Conservation (phyloP, 2,888 invertebrate genomes). For the Agriotes lineatus region DNA sequence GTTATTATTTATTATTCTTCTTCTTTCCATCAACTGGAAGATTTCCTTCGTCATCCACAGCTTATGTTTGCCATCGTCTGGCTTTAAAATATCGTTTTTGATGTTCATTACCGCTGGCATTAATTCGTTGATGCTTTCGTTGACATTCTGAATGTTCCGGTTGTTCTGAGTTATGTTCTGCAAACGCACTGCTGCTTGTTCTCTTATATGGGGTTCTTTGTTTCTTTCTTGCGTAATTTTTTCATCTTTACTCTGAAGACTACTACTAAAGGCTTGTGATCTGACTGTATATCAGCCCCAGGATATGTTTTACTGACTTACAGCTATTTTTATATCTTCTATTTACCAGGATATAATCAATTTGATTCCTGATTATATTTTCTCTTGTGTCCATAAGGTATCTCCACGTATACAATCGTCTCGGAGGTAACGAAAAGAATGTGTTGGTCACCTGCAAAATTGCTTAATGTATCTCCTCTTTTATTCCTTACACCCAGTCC, state of each 20-base stretch:
- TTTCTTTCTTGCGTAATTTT: too few relatives aligned
- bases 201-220: not conserved
- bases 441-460: too few relatives aligned
- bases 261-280: constrained; percentile 46
- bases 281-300: constrained; percentile 46
- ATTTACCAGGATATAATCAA: constrained; percentile 47
- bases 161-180: not conserved
- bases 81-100: not conserved
- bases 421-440: too few relatives aligned
- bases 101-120: too few relatives aligned
- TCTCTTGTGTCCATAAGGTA: constrained; percentile 41
- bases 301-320: constrained; percentile 47
- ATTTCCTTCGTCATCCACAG: not conserved
- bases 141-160: not conserved
- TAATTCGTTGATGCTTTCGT: not conserved
- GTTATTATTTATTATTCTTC: too few relatives aligned
- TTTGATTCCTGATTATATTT: too few relatives aligned
- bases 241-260: not conserved
- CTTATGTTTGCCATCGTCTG: not conserved
- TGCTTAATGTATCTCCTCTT: too few relatives aligned
- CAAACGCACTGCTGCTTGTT: not conserved
- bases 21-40: not conserved
- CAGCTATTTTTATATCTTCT: constrained; percentile 43
- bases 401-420: too few relatives aligned
- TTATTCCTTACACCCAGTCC: too few relatives aligned